These are phyloP conservation scores for Coptodon bakossiorum DNA, from an alignment of 2,113 vertebrate genomes.

Conservation along the genomic window DNA sequence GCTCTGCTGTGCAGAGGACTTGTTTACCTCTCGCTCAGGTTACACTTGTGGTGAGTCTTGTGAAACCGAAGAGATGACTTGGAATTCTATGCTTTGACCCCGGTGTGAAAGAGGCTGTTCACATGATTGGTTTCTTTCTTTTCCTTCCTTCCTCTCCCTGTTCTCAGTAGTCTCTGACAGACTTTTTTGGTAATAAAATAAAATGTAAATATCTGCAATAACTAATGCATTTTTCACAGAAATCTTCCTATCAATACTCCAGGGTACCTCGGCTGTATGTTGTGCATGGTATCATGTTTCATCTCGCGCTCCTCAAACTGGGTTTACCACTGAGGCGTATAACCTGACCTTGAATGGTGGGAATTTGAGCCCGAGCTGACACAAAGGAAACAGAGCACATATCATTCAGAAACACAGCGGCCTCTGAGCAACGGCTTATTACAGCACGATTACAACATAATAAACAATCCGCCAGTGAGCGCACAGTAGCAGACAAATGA, in stretches of 20 bases:
- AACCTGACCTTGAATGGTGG: conserved; percentile 19
- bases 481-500: not conserved
- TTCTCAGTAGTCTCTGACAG: not conserved
- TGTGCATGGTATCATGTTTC: conserved; percentile 18
- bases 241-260: not conserved
- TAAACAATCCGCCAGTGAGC: not conserved
- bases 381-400: conserved; percentile 2
- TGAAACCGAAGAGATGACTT: conserved; percentile 59
- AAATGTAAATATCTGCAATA: not conserved
- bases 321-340: conserved; percentile 12
- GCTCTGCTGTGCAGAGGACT: not conserved
- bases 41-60: conserved; percentile 32
- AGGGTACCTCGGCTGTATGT: not conserved
- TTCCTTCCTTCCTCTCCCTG: not conserved
- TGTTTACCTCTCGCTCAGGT: conserved; percentile 55
- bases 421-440: not conserved
- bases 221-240: not conserved
- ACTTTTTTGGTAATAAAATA: not conserved
- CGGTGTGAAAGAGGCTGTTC: not conserved
- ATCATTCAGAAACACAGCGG: not conserved
- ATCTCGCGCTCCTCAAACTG: conserved; percentile 15
- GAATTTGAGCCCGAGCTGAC: conserved; percentile 28
- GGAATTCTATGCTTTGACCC: conserved; percentile 45
- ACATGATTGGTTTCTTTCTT: not conserved
- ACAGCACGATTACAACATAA: not conserved